A percentile compares a stretch with the other conserved stretches of the same genome.
Conservation (phyloP, 1,140 invertebrate species). For the Apocrypta bakeri region DNA sequence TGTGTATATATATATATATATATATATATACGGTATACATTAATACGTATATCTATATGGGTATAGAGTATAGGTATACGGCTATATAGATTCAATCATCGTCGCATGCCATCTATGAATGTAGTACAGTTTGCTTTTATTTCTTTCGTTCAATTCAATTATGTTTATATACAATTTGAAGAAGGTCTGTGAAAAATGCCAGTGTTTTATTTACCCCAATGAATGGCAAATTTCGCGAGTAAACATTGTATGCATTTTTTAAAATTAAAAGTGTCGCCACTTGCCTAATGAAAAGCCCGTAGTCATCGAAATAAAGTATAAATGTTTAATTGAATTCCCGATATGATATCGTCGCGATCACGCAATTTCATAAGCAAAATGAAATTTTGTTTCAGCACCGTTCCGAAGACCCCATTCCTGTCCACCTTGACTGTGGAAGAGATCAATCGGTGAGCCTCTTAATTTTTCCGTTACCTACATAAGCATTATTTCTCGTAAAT, state of each 20-base stretch:
- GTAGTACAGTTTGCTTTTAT: neutral
- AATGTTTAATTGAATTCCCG: neutral
- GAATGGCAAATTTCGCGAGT: neutral
- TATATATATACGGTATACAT: too few relatives aligned
- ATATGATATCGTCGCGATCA: neutral
- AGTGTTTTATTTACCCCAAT: neutral
- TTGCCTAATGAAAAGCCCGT: neutral
- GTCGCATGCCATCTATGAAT: neutral
- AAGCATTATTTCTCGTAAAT: too few relatives aligned
- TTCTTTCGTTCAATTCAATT: neutral
- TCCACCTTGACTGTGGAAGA: neutral
- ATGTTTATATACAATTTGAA: neutral
- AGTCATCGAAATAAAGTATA: neutral
- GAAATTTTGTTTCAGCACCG: neutral
- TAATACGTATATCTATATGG: too few relatives aligned
- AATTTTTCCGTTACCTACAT: neutral
- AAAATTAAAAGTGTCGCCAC: neutral
- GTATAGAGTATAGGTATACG: too few relatives aligned
- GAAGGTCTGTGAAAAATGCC: neutral
- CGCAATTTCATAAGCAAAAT: neutral
- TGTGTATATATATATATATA: too few relatives aligned
- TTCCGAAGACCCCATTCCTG: neutral
- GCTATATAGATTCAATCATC: neutral
- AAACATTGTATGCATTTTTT: neutral
- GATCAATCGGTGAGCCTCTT: neutral